Evolutionary conservation across 2,113 vertebrate species (phyloP).

Genomic region (Alethe diademata): DNA sequence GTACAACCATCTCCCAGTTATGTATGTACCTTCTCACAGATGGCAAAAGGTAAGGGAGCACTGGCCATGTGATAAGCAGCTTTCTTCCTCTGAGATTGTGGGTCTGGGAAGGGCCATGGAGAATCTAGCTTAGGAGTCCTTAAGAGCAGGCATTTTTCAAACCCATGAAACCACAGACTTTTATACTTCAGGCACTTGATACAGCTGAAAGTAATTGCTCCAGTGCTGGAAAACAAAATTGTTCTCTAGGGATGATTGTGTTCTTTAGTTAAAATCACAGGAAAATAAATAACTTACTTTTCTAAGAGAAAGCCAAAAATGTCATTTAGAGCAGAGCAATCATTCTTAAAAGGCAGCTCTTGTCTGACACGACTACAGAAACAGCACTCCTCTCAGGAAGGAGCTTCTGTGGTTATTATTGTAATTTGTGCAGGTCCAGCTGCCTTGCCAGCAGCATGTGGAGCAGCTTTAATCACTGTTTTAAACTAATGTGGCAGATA

Average conservation of each 20-base stretch:
- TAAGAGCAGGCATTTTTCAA: slow-evolving; percentile 3
- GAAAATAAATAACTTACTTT: slow-evolving; percentile 68
- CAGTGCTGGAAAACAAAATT: slow-evolving; percentile 17
- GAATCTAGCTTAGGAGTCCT: neutral
- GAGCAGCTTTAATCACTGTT: slow-evolving; percentile 59
- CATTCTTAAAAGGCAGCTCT: slow-evolving; percentile 65
- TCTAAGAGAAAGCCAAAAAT: slow-evolving; percentile 52
- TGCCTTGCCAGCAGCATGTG: slow-evolving; percentile 48
- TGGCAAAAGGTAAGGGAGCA: neutral
- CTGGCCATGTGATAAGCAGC: neutral
- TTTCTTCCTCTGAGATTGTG: neutral
- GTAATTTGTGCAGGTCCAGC: slow-evolving; percentile 58
- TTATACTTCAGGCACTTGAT: slow-evolving; percentile 20
- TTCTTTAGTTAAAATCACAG: slow-evolving; percentile 62
- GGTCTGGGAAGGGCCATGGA: neutral
- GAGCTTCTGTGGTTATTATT: slow-evolving; percentile 55
- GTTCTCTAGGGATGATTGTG: slow-evolving; percentile 49
- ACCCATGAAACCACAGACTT: neutral
- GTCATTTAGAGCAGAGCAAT: slow-evolving; percentile 64
- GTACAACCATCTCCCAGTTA: neutral
- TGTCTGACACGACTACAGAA: slow-evolving; percentile 41
- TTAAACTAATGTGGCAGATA: slow-evolving; percentile 60
- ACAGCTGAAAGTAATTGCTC: slow-evolving; percentile 57
- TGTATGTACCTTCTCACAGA: neutral
- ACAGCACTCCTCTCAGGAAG: slow-evolving; percentile 51